A percentile compares a stretch with the other conserved stretches of the same genome.
phyloP scores from a whole-genome alignment of 35 echinoderm and acorn worm species.

The Ophioderma brevispina region DNA sequence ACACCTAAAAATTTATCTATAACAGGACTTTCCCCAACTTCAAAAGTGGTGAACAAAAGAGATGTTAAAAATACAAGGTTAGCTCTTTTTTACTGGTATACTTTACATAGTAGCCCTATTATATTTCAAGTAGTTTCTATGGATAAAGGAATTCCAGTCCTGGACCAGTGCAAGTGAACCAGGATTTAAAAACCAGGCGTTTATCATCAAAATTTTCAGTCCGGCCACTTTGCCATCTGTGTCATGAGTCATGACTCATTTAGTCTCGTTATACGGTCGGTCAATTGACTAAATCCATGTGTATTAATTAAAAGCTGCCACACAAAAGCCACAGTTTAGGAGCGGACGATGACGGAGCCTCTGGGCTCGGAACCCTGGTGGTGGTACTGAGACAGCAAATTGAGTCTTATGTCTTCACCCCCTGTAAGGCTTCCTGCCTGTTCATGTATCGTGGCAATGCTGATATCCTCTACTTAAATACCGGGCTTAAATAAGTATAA shows the following conservation, averaged over 20 bases:
- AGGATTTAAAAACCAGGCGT: conserved; percentile 5
- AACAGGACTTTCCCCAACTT: no score
- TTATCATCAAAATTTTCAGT: not conserved
- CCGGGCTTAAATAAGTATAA: not conserved
- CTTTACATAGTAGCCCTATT: no score
- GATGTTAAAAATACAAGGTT: no score
- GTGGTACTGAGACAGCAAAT: no score
- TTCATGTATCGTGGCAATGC: not conserved
- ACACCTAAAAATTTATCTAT: no score
- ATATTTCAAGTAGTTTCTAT: no score
- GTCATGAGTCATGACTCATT: not conserved
- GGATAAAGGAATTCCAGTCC: no score
- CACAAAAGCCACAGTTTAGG: no score
- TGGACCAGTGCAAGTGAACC: no score
- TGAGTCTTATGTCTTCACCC: not conserved
- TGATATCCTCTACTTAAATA: not conserved
- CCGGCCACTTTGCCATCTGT: not conserved
- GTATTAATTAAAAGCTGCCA: not conserved
- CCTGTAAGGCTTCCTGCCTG: not conserved
- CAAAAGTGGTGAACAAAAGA: no score
- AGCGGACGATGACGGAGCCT: not conserved
- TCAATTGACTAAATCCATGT: conserved; percentile 1
- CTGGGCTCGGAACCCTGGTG: no score
- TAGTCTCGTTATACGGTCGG: not conserved
- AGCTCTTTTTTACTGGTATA: no score